Evolutionary conservation across 2,888 invertebrate genomes (phyloP).

Genomic region (Hartigia nigra): DNA sequence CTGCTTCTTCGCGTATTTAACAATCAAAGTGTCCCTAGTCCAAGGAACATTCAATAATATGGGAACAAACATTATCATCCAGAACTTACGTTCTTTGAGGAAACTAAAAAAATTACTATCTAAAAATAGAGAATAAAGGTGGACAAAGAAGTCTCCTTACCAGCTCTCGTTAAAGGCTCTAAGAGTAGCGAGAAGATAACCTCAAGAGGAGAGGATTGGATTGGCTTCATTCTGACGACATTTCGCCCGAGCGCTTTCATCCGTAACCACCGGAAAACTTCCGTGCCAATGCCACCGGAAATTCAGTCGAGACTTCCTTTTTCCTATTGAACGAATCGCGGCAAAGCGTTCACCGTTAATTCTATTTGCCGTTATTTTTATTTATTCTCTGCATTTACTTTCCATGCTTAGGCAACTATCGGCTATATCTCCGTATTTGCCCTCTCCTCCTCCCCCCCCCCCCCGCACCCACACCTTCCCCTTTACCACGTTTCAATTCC

Average conservation of each 20-base stretch:
- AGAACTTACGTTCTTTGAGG: neutral
- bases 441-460: neutral
- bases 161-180: neutral
- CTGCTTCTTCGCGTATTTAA: neutral
- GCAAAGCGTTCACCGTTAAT: conserved; percentile 34
- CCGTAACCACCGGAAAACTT: neutral
- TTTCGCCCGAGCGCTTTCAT: neutral
- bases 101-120: neutral
- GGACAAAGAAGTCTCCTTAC: neutral
- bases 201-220: neutral
- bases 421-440: neutral
- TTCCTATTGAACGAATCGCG: conserved; percentile 7
- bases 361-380: conserved; percentile 36
- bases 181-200: neutral
- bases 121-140: neutral
- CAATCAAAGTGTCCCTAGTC: neutral
- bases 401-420: conserved; percentile 9
- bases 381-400: conserved; percentile 18
- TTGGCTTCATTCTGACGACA: neutral
- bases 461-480: too few species aligned
- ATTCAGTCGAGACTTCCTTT: neutral
- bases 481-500: neutral
- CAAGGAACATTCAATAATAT: neutral
- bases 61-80: neutral
- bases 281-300: neutral